These are phyloP conservation scores for Drosophila equinoxialis DNA, from an alignment of 1,140 invertebrate species.

Conservation along the genomic window DNA sequence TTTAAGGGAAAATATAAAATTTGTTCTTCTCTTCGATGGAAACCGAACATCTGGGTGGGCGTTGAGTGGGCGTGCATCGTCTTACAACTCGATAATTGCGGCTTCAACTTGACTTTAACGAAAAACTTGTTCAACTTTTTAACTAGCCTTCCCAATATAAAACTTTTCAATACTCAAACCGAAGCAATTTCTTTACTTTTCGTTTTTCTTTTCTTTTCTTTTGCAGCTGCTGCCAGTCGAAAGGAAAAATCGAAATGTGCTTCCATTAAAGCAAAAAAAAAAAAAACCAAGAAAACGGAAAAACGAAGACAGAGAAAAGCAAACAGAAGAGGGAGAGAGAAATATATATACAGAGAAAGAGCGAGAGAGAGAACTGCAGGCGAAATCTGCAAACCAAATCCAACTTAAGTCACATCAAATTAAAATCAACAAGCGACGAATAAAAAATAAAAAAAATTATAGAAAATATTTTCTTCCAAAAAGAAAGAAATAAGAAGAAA, in stretches of 20 bases:
- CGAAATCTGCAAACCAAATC: conserved; percentile 78
- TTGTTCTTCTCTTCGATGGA: conserved; percentile 37
- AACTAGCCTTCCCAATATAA: conserved; percentile 68
- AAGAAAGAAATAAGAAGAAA: conserved; percentile 6
- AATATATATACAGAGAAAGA: not conserved
- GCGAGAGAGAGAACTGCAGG: conserved; percentile 43
- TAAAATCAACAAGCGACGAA: conserved; percentile 76
- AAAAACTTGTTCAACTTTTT: conserved; percentile 74
- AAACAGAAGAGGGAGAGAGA: conserved; percentile 18
- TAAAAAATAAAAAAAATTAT: conserved; percentile 44
- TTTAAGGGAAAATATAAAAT: conserved; percentile 25
- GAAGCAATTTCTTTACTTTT: conserved; percentile 42
- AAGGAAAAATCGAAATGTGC: conserved; percentile 65
- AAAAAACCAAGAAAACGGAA: conserved; percentile 18
- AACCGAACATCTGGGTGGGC: conserved; percentile 50
- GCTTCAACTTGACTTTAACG: conserved; percentile 76
- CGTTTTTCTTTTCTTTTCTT: conserved; percentile 29
- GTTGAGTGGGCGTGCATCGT: conserved; percentile 43
- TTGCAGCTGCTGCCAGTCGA: conserved; percentile 53
- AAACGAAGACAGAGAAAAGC: conserved; percentile 31
- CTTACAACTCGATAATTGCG: conserved; percentile 79
- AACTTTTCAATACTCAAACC: conserved; percentile 71
- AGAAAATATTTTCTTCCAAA: conserved; percentile 35
- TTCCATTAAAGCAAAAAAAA: conserved; percentile 38
- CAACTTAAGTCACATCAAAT: conserved; percentile 82